Evolutionary conservation across 2,888 invertebrate species (phyloP).

Genomic region (Athrips mouffetella): DNA sequence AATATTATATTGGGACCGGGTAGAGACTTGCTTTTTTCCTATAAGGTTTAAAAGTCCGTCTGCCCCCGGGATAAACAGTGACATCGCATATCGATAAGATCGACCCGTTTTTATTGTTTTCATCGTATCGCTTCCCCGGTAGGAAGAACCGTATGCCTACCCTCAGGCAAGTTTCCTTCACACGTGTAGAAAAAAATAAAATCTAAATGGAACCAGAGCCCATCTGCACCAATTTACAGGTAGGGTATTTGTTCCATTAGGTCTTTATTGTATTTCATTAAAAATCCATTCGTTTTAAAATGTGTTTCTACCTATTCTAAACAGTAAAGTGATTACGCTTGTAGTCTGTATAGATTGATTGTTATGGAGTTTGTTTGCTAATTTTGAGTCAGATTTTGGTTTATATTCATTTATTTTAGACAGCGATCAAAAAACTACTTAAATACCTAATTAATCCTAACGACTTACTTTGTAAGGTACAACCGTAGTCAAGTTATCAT

Average conservation of each 20-base stretch:
- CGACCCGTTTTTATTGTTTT: slow-evolving; percentile 56
- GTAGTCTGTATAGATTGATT: no score
- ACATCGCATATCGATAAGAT: slow-evolving; percentile 70
- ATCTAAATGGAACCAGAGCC: slow-evolving; percentile 20
- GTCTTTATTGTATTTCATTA: no score
- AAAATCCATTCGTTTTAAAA: no score
- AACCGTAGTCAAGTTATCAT: no score
- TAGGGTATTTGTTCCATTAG: slow-evolving; percentile 9
- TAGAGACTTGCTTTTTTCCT: background rate
- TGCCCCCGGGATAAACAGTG: slow-evolving; percentile 45
- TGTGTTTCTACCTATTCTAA: no score
- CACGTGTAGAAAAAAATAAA: slow-evolving; percentile 14
- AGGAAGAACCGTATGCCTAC: slow-evolving; percentile 8
- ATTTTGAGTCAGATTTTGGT: no score
- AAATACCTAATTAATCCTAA: no score
- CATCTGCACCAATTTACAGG: slow-evolving; percentile 9
- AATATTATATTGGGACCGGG: background rate
- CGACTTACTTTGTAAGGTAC: no score
- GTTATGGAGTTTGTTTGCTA: no score
- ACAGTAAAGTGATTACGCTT: no score
- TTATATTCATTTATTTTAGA: no score
- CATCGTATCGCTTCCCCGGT: slow-evolving; percentile 42
- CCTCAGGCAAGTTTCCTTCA: slow-evolving; percentile 11
- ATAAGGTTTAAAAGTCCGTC: background rate
- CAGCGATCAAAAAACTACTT: no score